A percentile compares a stretch with the other conserved stretches of the same genome.
Evolutionary conservation across 1,140 invertebrate genomes (phyloP).

Genomic region (Nasonia longicornis): DNA sequence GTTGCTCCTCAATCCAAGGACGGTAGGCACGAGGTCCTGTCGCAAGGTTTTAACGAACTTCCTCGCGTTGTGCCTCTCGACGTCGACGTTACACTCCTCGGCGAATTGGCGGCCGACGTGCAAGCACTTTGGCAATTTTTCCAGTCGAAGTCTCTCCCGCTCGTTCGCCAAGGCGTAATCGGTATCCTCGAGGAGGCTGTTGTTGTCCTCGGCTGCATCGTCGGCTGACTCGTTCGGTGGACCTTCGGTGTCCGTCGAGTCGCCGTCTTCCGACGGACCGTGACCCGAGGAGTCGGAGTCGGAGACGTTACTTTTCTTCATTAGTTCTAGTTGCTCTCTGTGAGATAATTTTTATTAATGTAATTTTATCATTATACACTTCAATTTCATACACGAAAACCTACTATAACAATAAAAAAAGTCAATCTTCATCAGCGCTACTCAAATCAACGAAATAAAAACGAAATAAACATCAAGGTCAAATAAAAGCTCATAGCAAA

Average conservation of each 20-base stretch:
- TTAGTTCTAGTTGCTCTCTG: constrained; percentile 69
- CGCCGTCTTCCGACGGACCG: constrained; percentile 63
- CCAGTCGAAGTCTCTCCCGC: constrained; percentile 69
- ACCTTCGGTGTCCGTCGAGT: constrained; percentile 75
- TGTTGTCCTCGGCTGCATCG: constrained; percentile 63
- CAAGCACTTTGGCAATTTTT: constrained; percentile 76
- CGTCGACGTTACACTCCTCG: constrained; percentile 79
- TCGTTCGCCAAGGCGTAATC: constrained; percentile 69
- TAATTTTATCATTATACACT: too few species aligned
- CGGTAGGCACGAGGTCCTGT: constrained; percentile 77
- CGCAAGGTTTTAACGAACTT: constrained; percentile 81
- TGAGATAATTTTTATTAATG: too few species aligned
- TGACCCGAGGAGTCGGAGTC: constrained; percentile 76
- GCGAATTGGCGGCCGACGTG: constrained; percentile 70
- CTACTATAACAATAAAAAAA: too few species aligned
- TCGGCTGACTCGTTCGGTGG: constrained; percentile 73
- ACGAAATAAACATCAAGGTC: too few species aligned
- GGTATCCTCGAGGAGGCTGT: constrained; percentile 63
- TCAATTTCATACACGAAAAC: too few species aligned
- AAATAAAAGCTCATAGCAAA: constrained; percentile 49
- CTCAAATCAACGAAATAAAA: too few species aligned
- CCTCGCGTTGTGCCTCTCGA: constrained; percentile 83
- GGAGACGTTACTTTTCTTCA: constrained; percentile 69
- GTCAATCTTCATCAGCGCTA: too few species aligned
- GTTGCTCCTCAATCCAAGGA: constrained; percentile 79